A percentile compares a stretch with the other conserved stretches of the same genome.
phyloP scores from a whole-genome alignment of 2,113 vertebrate genomes.

The Stercorarius parasiticus region DNA sequence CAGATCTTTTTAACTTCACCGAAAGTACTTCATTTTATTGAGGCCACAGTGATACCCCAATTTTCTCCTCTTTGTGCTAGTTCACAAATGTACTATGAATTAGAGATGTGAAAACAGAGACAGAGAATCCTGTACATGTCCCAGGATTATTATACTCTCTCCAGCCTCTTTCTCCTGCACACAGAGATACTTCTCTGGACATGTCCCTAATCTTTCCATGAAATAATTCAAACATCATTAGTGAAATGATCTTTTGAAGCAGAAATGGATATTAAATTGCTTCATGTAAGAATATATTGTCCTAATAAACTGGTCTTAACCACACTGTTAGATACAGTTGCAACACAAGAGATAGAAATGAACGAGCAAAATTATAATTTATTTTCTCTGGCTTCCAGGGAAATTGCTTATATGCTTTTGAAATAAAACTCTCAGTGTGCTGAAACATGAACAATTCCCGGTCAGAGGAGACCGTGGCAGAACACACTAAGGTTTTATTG shows the following conservation, averaged over 20 bases:
- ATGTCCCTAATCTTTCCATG: not conserved
- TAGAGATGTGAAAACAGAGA: not conserved
- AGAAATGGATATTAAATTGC: slow-evolving; percentile 3
- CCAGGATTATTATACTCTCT: not conserved
- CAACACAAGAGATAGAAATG: not conserved
- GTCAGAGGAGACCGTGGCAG: not conserved
- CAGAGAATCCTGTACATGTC: not conserved
- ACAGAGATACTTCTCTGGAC: not conserved
- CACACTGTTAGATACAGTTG: not conserved
- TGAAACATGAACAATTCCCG: slow-evolving; percentile 3
- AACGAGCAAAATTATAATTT: not conserved
- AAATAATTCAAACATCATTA: not conserved
- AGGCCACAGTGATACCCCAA: not conserved
- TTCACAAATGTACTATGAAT: not conserved
- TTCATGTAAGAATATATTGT: not conserved
- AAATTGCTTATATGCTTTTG: slow-evolving; percentile 25
- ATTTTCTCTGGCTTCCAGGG: not conserved
- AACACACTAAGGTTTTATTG: not conserved
- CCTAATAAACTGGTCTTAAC: slow-evolving; percentile 1
- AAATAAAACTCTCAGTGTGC: slow-evolving; percentile 10
- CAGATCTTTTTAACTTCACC: not conserved
- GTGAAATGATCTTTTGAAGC: not conserved
- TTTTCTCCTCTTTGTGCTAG: not conserved
- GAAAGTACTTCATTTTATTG: not conserved
- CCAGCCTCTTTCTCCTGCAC: not conserved